phyloP scores from a whole-genome alignment of 2,797 vertebrate genomes.

The Aulostomus chinensis region DNA sequence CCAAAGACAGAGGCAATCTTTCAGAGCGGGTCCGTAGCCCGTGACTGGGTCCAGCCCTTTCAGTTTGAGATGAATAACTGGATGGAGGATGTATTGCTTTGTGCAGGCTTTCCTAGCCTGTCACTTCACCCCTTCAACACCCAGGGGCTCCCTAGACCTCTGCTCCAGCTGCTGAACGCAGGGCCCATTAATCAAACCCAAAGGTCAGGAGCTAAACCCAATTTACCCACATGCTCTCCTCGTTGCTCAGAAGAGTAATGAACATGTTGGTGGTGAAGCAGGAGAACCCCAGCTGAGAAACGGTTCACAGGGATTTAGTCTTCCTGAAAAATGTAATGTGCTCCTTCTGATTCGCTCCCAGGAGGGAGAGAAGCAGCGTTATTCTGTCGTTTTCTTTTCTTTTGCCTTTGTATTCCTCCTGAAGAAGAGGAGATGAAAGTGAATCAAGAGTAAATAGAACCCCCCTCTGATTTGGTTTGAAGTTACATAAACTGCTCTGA shows the following conservation, averaged over 20 bases:
- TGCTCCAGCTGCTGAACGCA: constrained; percentile 57
- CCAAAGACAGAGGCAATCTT: constrained; percentile 34
- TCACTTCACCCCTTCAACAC: constrained; percentile 57
- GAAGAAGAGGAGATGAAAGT: constrained; percentile 40
- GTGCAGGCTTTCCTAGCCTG: constrained; percentile 47
- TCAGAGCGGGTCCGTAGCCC: constrained; percentile 44
- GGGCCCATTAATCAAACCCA: constrained; percentile 81
- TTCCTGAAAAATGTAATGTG: constrained; percentile 50
- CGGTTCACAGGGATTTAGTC: constrained; percentile 52
- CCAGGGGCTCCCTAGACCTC: constrained; percentile 48
- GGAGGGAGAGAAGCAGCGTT: constrained; percentile 16
- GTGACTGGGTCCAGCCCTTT: constrained; percentile 45
- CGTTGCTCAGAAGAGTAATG: constrained; percentile 78
- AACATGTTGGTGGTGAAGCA: constrained; percentile 67
- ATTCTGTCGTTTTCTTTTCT: constrained; percentile 15
- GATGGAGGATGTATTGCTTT: constrained; percentile 49
- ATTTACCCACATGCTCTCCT: constrained; percentile 74
- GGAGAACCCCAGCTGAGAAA: constrained; percentile 54
- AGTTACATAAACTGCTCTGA: constrained; percentile 29
- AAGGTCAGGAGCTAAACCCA: constrained; percentile 83
- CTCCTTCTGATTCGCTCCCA: constrained; percentile 46
- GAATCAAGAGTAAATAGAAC: constrained; percentile 39
- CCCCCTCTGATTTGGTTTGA: constrained; percentile 32
- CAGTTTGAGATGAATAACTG: constrained; percentile 60
- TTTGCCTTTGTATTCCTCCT: constrained; percentile 33